Conservation (phyloP, 2,797 vertebrate genomes). For the Catostomus latipinnis region DNA sequence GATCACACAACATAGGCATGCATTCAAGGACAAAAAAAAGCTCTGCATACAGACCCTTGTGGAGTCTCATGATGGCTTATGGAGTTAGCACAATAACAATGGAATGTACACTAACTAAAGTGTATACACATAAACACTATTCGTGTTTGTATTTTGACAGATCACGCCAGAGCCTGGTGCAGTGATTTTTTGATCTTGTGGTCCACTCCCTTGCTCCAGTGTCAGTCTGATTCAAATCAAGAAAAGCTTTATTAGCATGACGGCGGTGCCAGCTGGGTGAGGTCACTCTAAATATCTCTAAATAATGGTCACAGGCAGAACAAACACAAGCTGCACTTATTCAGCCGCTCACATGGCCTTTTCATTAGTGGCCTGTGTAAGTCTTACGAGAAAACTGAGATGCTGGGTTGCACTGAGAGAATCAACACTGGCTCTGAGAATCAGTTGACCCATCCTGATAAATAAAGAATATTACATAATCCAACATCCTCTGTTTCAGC, state of each 20-base stretch:
- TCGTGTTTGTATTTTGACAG: constrained; percentile 21
- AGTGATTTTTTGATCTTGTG: neutral
- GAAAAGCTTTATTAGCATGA: constrained; percentile 52
- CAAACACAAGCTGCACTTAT: constrained; percentile 40
- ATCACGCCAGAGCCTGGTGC: neutral
- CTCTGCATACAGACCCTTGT: neutral
- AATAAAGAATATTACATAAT: neutral
- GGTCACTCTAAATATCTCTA: constrained; percentile 36
- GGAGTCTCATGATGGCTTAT: constrained; percentile 15
- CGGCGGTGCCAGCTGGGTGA: constrained; percentile 40
- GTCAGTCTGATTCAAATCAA: constrained; percentile 56
- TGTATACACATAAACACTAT: constrained; percentile 52
- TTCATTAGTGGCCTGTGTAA: constrained; percentile 29
- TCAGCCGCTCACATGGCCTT: constrained; percentile 24
- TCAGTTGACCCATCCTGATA: neutral
- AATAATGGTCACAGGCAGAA: constrained; percentile 35
- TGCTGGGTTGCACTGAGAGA: neutral
- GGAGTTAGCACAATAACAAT: neutral
- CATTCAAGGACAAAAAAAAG: constrained; percentile 15
- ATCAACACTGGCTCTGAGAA: neutral
- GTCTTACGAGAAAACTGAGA: constrained; percentile 7
- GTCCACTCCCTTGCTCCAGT: constrained; percentile 44
- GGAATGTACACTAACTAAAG: constrained; percentile 19
- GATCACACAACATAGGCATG: neutral
- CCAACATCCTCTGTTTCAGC: neutral